Conservation (phyloP, 1,140 invertebrate species). For the Oedothorax gibbosus region DNA sequence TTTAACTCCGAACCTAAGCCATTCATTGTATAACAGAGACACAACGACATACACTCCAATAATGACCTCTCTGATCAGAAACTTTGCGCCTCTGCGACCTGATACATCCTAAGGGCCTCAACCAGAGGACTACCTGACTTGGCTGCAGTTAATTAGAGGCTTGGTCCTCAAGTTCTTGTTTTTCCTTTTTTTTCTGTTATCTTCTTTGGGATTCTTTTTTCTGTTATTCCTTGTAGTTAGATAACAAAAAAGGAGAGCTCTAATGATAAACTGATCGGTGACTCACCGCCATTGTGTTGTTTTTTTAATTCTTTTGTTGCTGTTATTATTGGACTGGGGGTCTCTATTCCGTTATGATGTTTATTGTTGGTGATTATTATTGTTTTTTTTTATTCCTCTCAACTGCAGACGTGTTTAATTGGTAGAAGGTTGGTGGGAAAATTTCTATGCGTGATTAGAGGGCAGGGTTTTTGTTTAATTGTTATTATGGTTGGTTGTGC, state of each 20-base stretch:
- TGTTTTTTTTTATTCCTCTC: too few relatives aligned
- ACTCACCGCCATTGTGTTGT: conserved; percentile 44
- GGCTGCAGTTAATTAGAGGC: conserved; percentile 44
- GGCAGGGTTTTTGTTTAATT: background rate
- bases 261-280: conserved; percentile 56
- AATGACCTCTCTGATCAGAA: conserved; percentile 24
- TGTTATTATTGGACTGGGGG: background rate
- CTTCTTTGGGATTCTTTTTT: background rate
- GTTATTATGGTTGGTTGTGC: background rate
- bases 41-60: conserved; percentile 31
- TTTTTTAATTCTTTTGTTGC: conserved; percentile 26
- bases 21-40: conserved; percentile 5
- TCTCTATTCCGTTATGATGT: conserved; percentile 38
- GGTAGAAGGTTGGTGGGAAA: conserved; percentile 40
- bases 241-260: conserved; percentile 32
- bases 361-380: conserved; percentile 26
- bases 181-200: conserved; percentile 4
- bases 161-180: background rate
- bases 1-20: conserved; percentile 39
- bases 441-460: conserved; percentile 36
- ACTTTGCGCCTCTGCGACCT: conserved; percentile 38
- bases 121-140: conserved; percentile 5
- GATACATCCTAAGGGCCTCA: conserved; percentile 40
- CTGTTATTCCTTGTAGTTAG: conserved; percentile 17
- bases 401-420: conserved; percentile 11